Base-by-base conservation (phyloP, 1,140 invertebrate species). In the Liolophura sinensis region DNA sequence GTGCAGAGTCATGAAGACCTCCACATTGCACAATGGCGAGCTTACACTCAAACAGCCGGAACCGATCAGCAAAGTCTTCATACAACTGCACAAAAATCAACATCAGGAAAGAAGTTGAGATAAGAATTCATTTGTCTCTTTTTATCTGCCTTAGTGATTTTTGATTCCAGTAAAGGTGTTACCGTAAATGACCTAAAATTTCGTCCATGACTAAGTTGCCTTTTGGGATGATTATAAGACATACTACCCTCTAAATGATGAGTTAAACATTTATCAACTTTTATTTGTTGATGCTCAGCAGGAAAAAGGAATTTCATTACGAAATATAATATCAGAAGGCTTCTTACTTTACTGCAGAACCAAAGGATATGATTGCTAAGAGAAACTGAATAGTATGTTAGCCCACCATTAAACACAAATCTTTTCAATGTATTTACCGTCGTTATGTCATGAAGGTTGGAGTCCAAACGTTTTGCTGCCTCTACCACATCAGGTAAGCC, bases 81-180 rank as follows among this genome's bases (percentile, higher is more conserved):
- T 87, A 97, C 4, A 98, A 82, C 89, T 94, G 80, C 22, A 78
- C 62, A 68, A 76, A 47, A 71, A 75, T 20, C 46, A 55, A 7
- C 3, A 4, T 6, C 1, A 62, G 27, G 60, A 4, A n/a, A 18
- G 31, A 5, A 24, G 22, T 62, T 5, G 3, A 20, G 7, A 20
- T 7, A n/a, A 52, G 31, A 40, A 40, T 40, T 40, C 31, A 5
- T 40, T 9, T 40, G 31, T 40, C 9, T 40, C 9, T 40, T 5
- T 40, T 40, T 40, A 40, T 40, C 31, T 40, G 9, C 9, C 9
- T 40, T 9, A 40, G 3, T 40, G 31, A 5, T 40, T 40, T 40
- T 40, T 40, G n/a, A n/a, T n/a, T n/a, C n/a, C n/a, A n/a, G n/a
- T n/a, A n/a, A n/a, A n/a, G n/a, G n/a, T n/a, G n/a, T n/a, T n/a